Evolutionary conservation across 2,113 vertebrate species (phyloP).

Genomic region (Pelusios castaneus): DNA sequence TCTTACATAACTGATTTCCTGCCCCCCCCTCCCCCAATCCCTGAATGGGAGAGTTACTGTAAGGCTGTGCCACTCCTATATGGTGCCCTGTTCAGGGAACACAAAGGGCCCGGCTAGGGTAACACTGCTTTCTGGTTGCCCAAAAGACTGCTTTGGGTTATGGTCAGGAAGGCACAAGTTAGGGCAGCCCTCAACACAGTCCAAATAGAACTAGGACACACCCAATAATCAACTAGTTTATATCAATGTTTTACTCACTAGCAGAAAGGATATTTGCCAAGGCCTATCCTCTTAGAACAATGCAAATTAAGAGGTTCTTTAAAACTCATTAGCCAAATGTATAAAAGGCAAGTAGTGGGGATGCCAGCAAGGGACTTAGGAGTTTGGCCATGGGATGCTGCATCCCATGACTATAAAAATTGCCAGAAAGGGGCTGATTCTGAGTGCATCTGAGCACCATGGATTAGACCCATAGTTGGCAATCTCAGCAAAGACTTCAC

Average conservation of each 20-base stretch:
- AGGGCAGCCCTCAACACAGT: not conserved
- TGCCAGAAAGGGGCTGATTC: not conserved
- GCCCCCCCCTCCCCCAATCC: not conserved
- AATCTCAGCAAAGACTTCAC: not conserved
- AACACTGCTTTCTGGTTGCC: not conserved
- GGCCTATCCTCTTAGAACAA: not conserved
- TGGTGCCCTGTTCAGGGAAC: not conserved
- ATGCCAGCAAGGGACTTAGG: not conserved
- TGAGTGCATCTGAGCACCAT: not conserved
- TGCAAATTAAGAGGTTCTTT: not conserved
- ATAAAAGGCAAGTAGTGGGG: not conserved
- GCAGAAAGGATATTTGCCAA: not conserved
- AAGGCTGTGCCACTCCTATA: not conserved
- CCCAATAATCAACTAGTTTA: not conserved
- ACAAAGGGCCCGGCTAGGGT: not conserved
- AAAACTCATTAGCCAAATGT: not conserved
- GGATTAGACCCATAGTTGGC: accelerated
- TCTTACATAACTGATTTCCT: too few relatives aligned
- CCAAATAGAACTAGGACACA: not conserved
- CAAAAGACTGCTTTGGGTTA: not conserved
- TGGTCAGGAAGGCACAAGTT: not conserved
- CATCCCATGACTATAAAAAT: not conserved
- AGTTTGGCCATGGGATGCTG: not conserved
- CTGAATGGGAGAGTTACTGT: not conserved
- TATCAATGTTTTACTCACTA: not conserved